Conservation (phyloP, 2,888 invertebrate genomes). For the Mythimna impura region DNA sequence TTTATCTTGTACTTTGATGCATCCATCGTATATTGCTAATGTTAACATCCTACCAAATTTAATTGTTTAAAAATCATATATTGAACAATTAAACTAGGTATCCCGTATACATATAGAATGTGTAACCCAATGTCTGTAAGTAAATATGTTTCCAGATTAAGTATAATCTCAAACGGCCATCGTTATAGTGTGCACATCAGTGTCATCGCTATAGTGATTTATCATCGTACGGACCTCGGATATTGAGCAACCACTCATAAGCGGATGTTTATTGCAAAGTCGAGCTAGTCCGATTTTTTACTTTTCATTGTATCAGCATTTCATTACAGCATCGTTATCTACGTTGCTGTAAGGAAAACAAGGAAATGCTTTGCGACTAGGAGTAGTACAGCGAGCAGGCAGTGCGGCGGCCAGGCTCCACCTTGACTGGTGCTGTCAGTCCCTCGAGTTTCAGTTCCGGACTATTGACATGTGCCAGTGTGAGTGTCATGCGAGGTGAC, state of each 20-base stretch:
- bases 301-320: not conserved
- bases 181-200: not conserved
- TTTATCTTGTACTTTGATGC: too few relatives aligned
- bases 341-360: too few relatives aligned
- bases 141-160: too few relatives aligned
- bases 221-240: slow-evolving; percentile 7
- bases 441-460: not conserved
- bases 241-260: slow-evolving; percentile 3
- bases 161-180: not conserved
- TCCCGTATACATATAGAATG: not conserved
- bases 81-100: not conserved
- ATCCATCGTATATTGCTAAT: too few relatives aligned
- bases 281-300: not conserved
- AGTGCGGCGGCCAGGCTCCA: too few relatives aligned
- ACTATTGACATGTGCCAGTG: not conserved
- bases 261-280: not conserved
- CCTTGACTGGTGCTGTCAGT: not conserved
- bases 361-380: too few relatives aligned
- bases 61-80: too few relatives aligned
- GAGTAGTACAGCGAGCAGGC: too few relatives aligned
- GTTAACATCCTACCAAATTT: too few relatives aligned
- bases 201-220: too few relatives aligned
- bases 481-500: not conserved
- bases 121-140: too few relatives aligned
- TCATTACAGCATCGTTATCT: too few relatives aligned